Evolutionary conservation across 2,113 vertebrate genomes (phyloP).

Genomic region (Phaetusa simplex): DNA sequence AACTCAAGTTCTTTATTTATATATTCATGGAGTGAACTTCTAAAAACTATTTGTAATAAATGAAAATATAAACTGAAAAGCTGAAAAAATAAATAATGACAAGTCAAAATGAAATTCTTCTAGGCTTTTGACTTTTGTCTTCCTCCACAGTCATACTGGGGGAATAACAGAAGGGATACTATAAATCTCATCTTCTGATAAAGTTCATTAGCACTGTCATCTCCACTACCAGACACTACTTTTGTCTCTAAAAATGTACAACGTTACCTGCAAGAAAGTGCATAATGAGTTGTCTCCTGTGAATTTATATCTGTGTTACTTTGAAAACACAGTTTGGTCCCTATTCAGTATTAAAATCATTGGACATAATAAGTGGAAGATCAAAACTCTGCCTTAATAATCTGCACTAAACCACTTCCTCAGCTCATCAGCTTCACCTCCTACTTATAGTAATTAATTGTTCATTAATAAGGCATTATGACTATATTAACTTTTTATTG

Average conservation of each 20-base stretch:
- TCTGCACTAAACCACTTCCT: background rate
- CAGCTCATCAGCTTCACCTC: background rate
- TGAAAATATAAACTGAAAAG: background rate
- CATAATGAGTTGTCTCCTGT: background rate
- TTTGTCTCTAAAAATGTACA: background rate
- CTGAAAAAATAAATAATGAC: background rate
- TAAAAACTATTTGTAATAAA: background rate
- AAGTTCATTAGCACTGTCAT: background rate
- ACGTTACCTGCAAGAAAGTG: background rate
- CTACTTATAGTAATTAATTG: constrained; percentile 40
- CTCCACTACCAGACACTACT: background rate
- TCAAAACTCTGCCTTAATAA: background rate
- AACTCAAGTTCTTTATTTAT: background rate
- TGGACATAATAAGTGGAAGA: background rate
- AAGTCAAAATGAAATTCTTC: background rate
- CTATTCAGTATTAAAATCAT: background rate
- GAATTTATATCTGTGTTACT: background rate
- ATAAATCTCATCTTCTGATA: background rate
- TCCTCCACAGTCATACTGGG: background rate
- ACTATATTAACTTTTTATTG: constrained; percentile 21
- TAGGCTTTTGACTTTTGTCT: background rate
- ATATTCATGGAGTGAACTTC: background rate
- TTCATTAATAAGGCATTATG: constrained; percentile 16
- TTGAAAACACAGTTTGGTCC: background rate
- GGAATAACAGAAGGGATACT: background rate